Evolutionary conservation across 2,888 invertebrate species (phyloP), one percentile per base, ranked within the genome.

Genomic region (Protophormia terraenovae): DNA sequence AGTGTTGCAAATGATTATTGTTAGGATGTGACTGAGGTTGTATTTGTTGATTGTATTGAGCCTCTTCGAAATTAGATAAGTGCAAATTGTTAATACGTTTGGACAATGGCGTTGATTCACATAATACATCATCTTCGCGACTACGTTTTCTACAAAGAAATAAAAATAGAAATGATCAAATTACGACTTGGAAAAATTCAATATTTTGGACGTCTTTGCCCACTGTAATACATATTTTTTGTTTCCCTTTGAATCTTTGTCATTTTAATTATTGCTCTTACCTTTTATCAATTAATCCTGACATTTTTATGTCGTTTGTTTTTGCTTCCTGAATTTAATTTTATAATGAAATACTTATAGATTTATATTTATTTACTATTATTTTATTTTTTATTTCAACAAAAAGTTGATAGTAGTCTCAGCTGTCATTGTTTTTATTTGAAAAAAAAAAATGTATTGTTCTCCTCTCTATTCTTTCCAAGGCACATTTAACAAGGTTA

Each of bases 71-170:
- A 77, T 87, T 88, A 55, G 87, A 96, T 88, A 97, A 95, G 90
- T 97, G 97, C 71, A 98, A 94, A 93, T 97, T 97, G 92, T 97
- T 97, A 89, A 98, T 97, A 90, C 97, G 94, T 92, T 98, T 98
- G 14, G 97, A 97, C 72, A 98, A 93, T 73, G 98, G 97, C 94
- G 96, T 96, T 89, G 97, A 91, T 50, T 91, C 97, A 90, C 97
- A 97, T 86, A 94, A 94, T 27, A 89, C 82, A 88, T 97, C 97
- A 89, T 97, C 96, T 90, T 95, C 95, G 83, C 96, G 94, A 67
- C 95, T 94, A 87, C 97, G 94, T 94, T 97, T 97, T 90, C 97
- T 97, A 91, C 80, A 47, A 83, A 94, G 86, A 81, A 87, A 22
- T 50, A 12, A 19, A 41, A 50, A 24, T n/a, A 86, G 76, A 73